Base-by-base conservation (phyloP, 2,113 vertebrate genomes). In the Melospiza georgiana region DNA sequence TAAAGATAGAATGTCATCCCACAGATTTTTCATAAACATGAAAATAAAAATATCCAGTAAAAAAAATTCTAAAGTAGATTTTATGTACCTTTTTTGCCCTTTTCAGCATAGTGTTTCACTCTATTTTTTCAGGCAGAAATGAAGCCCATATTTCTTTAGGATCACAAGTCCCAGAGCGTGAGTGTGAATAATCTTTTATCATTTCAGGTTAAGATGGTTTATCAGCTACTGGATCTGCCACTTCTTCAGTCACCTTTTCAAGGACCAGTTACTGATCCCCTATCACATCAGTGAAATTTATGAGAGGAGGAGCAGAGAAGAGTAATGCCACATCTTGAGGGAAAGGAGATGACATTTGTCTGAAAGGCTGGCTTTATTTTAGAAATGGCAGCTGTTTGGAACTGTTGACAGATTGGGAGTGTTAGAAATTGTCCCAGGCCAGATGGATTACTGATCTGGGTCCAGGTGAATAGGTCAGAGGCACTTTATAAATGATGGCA, bases 401-500 rank as follows among this genome's bases (percentile, higher is more conserved):
- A 41, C 78, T 93, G 93, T 87, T 96, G 93, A 85, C 92, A 93
- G 87, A 95, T 82, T 65, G 52, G 74, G 66, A 87, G 69, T 85
- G 78, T 82, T 93, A 93, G 92, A 91, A 94, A 90, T 83, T 87
- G 49, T 94, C 66, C 58, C 62, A 65, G 82, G 54, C 27, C 71
- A 91, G 41, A 75, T 9, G 67, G 62, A 85, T 95, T 96, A 90
- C 87, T 68, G 66, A 78, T 79, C 69, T 68, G 58, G 41, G 44
- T 87, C 88, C 84, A 91, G 93, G 92, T 91, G 57, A 95, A 95
- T 76, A 87, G 73, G 87, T 91, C 90, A 95, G 67, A 93, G 49
- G 62, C 65, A 68, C 81, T 84, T 81, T 84, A 95, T 89, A 94
- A 96, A 89, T 84, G 81, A 87, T 87, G 81, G 39, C 27, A n/a